Percentiles rank a stretch among this genome's conserved stretches.
Conservation (phyloP, 2,113 vertebrate species). For the Leucosticte australis region DNA sequence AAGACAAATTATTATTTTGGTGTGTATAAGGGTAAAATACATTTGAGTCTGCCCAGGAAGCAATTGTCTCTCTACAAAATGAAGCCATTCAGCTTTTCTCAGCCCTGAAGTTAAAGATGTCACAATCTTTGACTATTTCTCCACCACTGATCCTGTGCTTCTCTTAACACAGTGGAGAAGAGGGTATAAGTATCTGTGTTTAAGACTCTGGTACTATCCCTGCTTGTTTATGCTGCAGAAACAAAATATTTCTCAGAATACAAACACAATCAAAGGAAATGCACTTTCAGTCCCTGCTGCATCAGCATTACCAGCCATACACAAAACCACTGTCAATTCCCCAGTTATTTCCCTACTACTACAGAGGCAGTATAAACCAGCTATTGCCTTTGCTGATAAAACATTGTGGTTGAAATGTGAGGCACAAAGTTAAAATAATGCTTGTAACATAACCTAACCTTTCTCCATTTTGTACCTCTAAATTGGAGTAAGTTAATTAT, state of each 20-base stretch:
- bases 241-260: neutral
- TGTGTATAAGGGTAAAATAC: neutral
- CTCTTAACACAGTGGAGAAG: accelerated
- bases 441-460: neutral
- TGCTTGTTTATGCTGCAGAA: neutral
- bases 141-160: neutral
- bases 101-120: neutral
- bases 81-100: neutral
- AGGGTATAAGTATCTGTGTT: neutral
- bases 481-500: neutral
- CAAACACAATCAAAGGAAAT: neutral
- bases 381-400: neutral
- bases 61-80: neutral
- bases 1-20: neutral
- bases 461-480: neutral
- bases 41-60: neutral
- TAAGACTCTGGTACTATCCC: neutral
- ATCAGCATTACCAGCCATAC: neutral
- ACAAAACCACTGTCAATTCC: neutral
- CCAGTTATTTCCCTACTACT: neutral
- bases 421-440: neutral
- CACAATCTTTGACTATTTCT: neutral
- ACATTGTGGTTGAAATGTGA: accelerated
- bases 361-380: neutral
- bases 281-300: neutral